Percentiles rank a stretch among this genome's conserved stretches.
Conservation (phyloP, 2,797 vertebrate genomes). For the Lindbergichthys nudifrons region DNA sequence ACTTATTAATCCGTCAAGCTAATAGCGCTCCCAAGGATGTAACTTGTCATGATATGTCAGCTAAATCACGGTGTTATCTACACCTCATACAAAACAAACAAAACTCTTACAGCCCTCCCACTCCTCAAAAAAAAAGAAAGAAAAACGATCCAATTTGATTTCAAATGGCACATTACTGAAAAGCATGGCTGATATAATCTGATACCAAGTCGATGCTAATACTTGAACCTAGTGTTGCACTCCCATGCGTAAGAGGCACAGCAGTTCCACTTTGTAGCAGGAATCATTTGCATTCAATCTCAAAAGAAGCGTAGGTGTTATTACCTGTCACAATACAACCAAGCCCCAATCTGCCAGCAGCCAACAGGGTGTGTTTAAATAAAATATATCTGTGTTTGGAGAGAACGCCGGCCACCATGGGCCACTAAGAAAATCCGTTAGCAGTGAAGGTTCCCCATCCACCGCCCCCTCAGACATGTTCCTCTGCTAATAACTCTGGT, state of each 20-base stretch:
- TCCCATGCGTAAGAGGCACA: constrained; percentile 28
- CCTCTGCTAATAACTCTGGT: constrained; percentile 18
- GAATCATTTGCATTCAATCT: constrained; percentile 75
- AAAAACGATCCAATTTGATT: constrained; percentile 15
- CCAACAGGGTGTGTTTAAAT: constrained; percentile 29
- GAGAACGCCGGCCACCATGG: not conserved
- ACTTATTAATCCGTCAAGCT: constrained; percentile 53
- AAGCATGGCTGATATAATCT: constrained; percentile 47
- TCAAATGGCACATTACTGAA: constrained; percentile 43
- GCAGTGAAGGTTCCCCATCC: constrained; percentile 13
- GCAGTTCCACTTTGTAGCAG: constrained; percentile 40
- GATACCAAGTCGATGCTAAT: constrained; percentile 43
- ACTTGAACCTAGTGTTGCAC: constrained; percentile 53
- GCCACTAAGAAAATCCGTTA: constrained; percentile 24
- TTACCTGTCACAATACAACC: constrained; percentile 67
- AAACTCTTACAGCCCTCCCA: not conserved
- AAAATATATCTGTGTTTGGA: constrained; percentile 1
- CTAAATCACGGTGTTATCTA: constrained; percentile 42
- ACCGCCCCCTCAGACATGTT: constrained; percentile 11
- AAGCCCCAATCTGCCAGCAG: constrained; percentile 68
- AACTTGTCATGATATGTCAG: constrained; percentile 50
- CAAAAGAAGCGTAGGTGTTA: constrained; percentile 55
- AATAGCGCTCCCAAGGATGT: constrained; percentile 46
- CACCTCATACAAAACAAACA: constrained; percentile 43
- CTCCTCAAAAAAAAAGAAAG: not conserved